Base-by-base conservation (phyloP, 2,113 vertebrate species). In the Prolemur simus region DNA sequence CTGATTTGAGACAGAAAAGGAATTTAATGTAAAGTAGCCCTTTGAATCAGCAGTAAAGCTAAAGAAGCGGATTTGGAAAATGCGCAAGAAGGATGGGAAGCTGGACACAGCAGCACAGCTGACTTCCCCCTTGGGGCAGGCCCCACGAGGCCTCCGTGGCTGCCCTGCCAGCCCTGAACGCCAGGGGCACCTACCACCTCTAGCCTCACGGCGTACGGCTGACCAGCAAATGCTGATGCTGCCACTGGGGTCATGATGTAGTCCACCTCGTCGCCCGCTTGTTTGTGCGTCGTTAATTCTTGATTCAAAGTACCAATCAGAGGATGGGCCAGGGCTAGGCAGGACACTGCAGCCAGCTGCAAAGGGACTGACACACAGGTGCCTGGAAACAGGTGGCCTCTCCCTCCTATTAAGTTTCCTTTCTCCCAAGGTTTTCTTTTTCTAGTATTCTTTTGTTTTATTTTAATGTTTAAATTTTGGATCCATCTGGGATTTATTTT, bases 401-500 rank as follows among this genome's bases (percentile, higher is more conserved):
- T 66, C 32, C 39, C 15, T 85, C 42, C 81, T 12, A 20, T 63
- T 39, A 47, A 45, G 32, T 81, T 86, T 52, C 3, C 42, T 77
- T 71, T 3, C 14, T 81, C 60, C 27, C 8, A 10, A 47, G 25
- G 49, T 52, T 60, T 80, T 87, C 74, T 88, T 45, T 34, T 68
- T 32, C 12, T 73, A 63, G 6, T 58, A 8, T 66, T 58, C 39
- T 71, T 82, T 29, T 64, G 21, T 74, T 84, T 90, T 78, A 37
- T 95, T 83, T 84, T 54, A 47, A 11, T 91, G 34, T 56, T 37
- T 56, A 56, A 74, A 34, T 37, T 73, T 95, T 82, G 37, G 27
- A 86, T 80, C 52, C 13, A 73, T 60, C 42, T 86, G n/a, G 52
- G 42, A 86, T 86, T 95, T 85, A 85, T 49, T 95, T 81, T 87